Conservation (phyloP, 2,113 vertebrate genomes). For the Arvicanthis niloticus region DNA sequence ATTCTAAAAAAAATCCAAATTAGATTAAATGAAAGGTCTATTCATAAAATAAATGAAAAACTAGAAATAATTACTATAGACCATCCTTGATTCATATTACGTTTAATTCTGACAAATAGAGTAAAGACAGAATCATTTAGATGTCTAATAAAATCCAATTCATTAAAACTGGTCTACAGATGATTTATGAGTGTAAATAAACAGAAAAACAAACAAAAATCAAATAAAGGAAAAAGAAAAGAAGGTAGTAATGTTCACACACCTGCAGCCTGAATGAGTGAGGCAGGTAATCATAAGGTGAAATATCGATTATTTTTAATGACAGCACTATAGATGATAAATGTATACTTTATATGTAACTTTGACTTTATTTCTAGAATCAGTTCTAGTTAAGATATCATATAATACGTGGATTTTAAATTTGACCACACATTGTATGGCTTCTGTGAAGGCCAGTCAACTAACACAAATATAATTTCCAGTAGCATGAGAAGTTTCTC, state of each 20-base stretch:
- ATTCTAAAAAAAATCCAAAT: not conserved
- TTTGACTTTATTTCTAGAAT: not conserved
- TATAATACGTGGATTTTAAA: not conserved
- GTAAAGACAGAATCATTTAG: constrained; percentile 27
- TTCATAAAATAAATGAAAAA: constrained; percentile 16
- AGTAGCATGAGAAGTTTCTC: not conserved
- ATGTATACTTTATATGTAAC: not conserved
- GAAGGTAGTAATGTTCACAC: not conserved
- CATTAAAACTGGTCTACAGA: not conserved
- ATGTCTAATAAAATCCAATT: constrained; percentile 21
- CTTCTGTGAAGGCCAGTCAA: not conserved
- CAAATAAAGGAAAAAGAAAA: not conserved
- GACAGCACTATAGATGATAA: not conserved
- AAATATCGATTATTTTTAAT: not conserved
- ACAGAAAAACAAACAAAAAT: not conserved
- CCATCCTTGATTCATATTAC: not conserved
- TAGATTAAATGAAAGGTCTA: not conserved
- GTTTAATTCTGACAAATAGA: constrained; percentile 9
- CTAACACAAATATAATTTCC: not conserved
- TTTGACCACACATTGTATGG: not conserved
- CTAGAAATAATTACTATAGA: constrained; percentile 12
- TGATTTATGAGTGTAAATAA: constrained; percentile 14
- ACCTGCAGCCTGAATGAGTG: not conserved
- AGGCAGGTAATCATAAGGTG: not conserved
- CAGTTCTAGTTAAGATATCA: not conserved